phyloP scores from a whole-genome alignment of 2,888 invertebrate species.

The Orchesella flavescens region DNA sequence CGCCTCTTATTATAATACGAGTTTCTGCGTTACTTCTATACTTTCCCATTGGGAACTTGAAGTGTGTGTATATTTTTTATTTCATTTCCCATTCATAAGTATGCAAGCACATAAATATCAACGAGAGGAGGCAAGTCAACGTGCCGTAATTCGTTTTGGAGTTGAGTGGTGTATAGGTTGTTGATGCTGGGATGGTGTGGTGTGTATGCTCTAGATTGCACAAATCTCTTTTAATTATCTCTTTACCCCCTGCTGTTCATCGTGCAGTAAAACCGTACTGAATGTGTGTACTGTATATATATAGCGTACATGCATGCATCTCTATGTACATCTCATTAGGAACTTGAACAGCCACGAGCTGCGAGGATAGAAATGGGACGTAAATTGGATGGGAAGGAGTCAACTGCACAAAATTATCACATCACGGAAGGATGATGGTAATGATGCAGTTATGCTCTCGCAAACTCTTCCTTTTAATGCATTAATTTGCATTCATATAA shows the following conservation, averaged over 20 bases:
- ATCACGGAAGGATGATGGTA: neutral
- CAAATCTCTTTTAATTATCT: constrained; percentile 60
- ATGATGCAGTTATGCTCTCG: constrained; percentile 16
- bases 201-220: constrained; percentile 40
- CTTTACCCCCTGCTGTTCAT: constrained; percentile 22
- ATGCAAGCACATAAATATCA: constrained; percentile 46
- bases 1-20: constrained; percentile 44
- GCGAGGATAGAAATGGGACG: neutral
- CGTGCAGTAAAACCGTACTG: neutral
- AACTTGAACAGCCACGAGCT: too few relatives aligned
- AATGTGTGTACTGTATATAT: neutral
- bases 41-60: neutral
- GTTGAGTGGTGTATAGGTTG: constrained; percentile 5
- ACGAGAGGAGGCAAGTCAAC: constrained; percentile 32
- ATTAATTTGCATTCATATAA: constrained; percentile 51
- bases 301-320: neutral
- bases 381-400: neutral
- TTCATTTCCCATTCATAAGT: neutral
- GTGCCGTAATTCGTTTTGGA: constrained; percentile 42
- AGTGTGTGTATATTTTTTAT: neutral
- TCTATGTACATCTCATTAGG: neutral
- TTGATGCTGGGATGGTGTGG: constrained; percentile 28
- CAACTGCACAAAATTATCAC: neutral
- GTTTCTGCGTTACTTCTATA: constrained; percentile 3
- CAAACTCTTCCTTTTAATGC: constrained; percentile 33